Evolutionary conservation across 2,113 vertebrate genomes (phyloP).

Genomic region (Centropus bengalensis): DNA sequence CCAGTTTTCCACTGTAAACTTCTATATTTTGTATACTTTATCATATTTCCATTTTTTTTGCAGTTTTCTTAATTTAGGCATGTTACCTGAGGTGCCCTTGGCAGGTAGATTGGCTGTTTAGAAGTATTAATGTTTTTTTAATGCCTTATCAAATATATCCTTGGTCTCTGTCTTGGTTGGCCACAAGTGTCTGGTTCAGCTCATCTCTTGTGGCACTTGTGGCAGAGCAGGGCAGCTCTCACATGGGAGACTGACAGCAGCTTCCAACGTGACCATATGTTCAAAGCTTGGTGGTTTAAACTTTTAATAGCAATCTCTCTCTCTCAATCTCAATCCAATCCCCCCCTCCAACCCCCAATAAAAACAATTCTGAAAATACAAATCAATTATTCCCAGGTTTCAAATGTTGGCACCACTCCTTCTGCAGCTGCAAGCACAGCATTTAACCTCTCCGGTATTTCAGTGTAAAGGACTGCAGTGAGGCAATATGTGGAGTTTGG

Average conservation of each 20-base stretch:
- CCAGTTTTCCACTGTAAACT: background rate
- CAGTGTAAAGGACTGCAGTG: background rate
- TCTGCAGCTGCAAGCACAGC: background rate
- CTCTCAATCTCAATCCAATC: background rate
- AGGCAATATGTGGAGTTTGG: background rate
- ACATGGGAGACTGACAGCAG: background rate
- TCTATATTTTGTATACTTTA: background rate
- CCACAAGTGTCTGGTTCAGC: background rate
- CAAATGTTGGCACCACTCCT: background rate
- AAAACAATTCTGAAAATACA: background rate
- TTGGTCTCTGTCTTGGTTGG: background rate
- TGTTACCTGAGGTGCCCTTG: background rate
- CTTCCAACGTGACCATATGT: background rate
- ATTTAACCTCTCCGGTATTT: background rate
- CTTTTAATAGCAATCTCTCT: background rate
- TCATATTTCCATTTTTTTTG: background rate
- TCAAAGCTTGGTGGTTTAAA: background rate
- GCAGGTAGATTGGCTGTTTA: background rate
- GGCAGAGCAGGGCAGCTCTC: background rate
- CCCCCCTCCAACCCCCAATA: background rate
- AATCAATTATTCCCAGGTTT: conserved; percentile 35
- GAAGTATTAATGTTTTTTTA: background rate
- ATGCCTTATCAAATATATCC: background rate
- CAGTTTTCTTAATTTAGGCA: background rate
- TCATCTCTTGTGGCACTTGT: background rate